A percentile compares a stretch with the other conserved stretches of the same genome.
Evolutionary conservation across 2,888 invertebrate species (phyloP).

Genomic region (Ichneumoninae sp.): DNA sequence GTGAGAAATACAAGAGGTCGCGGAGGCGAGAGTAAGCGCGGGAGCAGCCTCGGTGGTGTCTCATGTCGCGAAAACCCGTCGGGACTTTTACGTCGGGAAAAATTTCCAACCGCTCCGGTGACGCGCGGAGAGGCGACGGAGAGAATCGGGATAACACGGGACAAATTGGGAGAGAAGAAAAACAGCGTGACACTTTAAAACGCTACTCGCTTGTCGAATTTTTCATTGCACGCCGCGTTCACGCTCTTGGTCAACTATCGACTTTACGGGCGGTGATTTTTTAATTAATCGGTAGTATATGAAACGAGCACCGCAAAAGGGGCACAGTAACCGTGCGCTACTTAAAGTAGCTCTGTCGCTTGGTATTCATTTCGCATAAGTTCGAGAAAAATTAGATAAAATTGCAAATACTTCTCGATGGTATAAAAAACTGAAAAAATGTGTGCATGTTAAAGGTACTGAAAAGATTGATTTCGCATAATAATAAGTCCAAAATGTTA

Average conservation of each 20-base stretch:
- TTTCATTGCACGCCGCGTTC: conserved; percentile 3
- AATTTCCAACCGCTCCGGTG: background rate
- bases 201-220: conserved; percentile 37
- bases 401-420: too few relatives aligned
- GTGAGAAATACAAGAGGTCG: conserved; percentile 64
- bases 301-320: too few relatives aligned
- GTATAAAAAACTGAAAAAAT: too few relatives aligned
- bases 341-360: too few relatives aligned
- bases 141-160: background rate
- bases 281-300: too few relatives aligned
- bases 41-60: conserved; percentile 54
- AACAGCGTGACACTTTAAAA: background rate
- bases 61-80: conserved; percentile 53
- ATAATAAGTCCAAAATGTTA: too few relatives aligned
- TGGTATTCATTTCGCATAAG: too few relatives aligned
- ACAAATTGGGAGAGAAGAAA: background rate
- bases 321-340: too few relatives aligned
- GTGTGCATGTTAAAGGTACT: too few relatives aligned
- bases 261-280: background rate
- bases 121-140: background rate
- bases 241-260: background rate
- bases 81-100: conserved; percentile 1
- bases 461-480: too few relatives aligned
- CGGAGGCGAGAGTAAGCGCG: conserved; percentile 53
- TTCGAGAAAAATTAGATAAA: too few relatives aligned